A percentile compares a stretch with the other conserved stretches of the same genome.
phyloP scores from a whole-genome alignment of 1,140 invertebrate species.

The Phenacoccus solenopsis region DNA sequence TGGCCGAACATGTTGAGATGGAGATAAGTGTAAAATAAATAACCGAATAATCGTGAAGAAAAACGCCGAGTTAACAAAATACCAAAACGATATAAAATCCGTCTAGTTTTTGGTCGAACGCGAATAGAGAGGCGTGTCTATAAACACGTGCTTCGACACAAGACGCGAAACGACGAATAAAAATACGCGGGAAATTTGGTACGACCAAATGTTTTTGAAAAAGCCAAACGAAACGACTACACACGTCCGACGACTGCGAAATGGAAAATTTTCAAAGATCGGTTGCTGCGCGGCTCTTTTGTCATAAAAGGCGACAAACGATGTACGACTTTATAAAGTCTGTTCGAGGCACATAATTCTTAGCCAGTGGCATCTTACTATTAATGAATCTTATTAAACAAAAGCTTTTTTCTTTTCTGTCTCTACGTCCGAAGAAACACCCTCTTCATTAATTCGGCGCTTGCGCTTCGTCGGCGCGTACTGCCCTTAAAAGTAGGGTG shows the following conservation, averaged over 20 bases:
- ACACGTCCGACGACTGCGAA: background rate
- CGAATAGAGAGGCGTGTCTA: conserved; percentile 10
- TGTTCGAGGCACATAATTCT: conserved; percentile 16
- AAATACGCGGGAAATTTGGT: conserved; percentile 16
- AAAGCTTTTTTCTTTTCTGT: conserved; percentile 10
- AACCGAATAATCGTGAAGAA: background rate
- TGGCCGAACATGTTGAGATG: too few relatives aligned
- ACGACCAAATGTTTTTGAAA: too few relatives aligned
- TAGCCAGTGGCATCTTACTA: conserved; percentile 17
- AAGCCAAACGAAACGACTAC: background rate
- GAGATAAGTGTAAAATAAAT: too few relatives aligned
- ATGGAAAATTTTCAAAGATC: conserved; percentile 1
- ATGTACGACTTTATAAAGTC: conserved; percentile 16
- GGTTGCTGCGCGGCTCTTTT: conserved; percentile 1
- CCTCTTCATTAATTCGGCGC: conserved; percentile 16
- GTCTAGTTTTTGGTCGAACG: background rate
- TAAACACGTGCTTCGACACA: conserved; percentile 17
- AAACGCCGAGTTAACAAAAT: background rate
- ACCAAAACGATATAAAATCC: background rate
- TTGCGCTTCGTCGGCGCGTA: background rate
- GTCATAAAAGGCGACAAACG: conserved; percentile 16
- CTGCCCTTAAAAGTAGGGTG: conserved; percentile 14
- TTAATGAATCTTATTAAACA: conserved; percentile 18
- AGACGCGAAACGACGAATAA: conserved; percentile 9
- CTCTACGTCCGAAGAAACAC: conserved; percentile 9